These are phyloP conservation scores for Thymelicus acteon DNA, from an alignment of 2,888 invertebrate genomes.

Conservation along the genomic window DNA sequence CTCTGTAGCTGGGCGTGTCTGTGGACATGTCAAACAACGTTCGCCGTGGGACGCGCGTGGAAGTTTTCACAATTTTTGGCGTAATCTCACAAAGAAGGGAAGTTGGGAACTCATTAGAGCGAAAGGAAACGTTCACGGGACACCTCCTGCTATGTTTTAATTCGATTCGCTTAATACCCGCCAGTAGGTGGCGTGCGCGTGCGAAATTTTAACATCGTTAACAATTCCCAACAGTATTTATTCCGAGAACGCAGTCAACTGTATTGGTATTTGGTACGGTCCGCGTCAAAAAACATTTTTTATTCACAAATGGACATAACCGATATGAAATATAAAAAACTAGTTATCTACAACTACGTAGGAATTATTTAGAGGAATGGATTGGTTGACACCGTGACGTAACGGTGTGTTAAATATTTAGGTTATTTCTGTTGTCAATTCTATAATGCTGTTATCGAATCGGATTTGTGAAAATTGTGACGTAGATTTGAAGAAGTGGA, in stretches of 20 bases:
- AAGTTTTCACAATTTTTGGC: constrained; percentile 72
- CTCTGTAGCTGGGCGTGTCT: constrained; percentile 21
- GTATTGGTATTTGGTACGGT: neutral
- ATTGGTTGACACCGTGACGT: too few species aligned
- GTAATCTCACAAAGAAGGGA: constrained; percentile 69
- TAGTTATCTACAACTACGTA: neutral
- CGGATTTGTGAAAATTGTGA: too few species aligned
- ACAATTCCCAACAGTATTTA: neutral
- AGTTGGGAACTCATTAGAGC: constrained; percentile 76
- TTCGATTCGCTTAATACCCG: constrained; percentile 51
- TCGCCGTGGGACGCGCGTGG: constrained; percentile 51
- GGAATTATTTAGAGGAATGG: too few species aligned
- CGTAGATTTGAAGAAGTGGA: too few species aligned
- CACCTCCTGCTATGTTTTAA: constrained; percentile 69
- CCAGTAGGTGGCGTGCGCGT: constrained; percentile 1
- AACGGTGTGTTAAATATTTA: too few species aligned
- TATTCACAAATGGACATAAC: constrained; percentile 1
- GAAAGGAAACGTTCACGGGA: constrained; percentile 62
- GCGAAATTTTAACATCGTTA: constrained; percentile 3
- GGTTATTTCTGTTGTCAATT: too few species aligned
- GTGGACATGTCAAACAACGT: constrained; percentile 56
- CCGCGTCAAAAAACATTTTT: constrained; percentile 4
- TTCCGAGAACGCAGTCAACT: neutral
- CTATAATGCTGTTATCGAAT: too few species aligned
- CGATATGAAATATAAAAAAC: constrained; percentile 6